Conservation (phyloP, 2,888 invertebrate genomes). For the Ennomos fuscantarius region DNA sequence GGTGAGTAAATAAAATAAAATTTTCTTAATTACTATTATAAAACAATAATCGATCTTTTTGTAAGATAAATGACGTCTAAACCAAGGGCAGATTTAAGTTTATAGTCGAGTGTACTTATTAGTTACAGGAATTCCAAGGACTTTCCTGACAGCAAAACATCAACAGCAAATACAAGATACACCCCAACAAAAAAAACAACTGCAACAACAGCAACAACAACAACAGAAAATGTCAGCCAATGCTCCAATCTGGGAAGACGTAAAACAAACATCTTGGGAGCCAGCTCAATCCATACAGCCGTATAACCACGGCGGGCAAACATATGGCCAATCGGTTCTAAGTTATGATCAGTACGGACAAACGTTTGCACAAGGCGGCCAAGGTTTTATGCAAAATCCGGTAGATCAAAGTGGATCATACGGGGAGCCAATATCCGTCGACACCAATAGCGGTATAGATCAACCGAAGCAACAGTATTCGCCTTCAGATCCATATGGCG, state of each 20-base stretch:
- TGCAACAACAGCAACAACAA: not conserved
- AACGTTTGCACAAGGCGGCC: not conserved
- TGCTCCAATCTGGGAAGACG: conserved; percentile 13
- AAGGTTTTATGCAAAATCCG: not conserved
- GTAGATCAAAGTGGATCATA: not conserved
- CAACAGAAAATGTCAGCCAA: not conserved
- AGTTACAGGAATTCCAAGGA: conserved; percentile 18
- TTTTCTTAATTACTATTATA: too few relatives aligned
- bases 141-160: conserved; percentile 2
- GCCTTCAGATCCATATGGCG: conserved; percentile 59
- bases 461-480: conserved; percentile 51
- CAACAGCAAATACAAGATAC: not conserved
- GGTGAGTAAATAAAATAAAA: too few relatives aligned
- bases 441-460: conserved; percentile 31
- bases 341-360: too few relatives aligned
- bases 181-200: not conserved
- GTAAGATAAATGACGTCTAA: too few relatives aligned
- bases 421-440: conserved; percentile 31
- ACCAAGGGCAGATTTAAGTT: too few relatives aligned
- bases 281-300: not conserved
- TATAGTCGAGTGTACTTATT: conserved; percentile 1
- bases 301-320: not conserved
- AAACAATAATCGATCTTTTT: too few relatives aligned
- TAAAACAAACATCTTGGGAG: not conserved
- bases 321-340: not conserved